Evolutionary conservation across 92 coral and sea anemone genomes (phyloP), one percentile per base, ranked within the genome.

Genomic region (Palythoa grandiflora): DNA sequence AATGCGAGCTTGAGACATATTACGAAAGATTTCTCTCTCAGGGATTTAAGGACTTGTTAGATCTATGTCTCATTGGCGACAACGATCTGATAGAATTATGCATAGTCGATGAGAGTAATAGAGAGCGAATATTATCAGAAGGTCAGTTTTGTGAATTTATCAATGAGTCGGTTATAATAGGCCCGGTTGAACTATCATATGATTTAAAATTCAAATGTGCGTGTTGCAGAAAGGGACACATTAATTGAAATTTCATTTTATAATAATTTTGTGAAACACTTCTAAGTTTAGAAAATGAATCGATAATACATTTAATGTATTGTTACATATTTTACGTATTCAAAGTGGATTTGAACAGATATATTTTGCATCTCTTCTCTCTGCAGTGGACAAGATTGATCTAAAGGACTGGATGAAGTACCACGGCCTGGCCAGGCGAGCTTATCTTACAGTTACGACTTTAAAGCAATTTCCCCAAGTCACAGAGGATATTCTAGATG

Each of bases 121-220:
- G 83, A 17, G 28, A 57, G 9, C 38, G 6, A 38, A 78, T 78
- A 78, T 52, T 78, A 5, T 78, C 83, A 16, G 83, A 57, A 78
- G 83, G 83, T 78, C 71, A 54, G 83, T 78, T 78, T 47, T 35
- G 17, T 28, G n/a, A 11, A 16, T 76, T 50, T 19, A 20, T 50
- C 39, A 51, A 50, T 76, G 38, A 44, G 50, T 44, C 4, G 47
- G 47, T 51, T 76, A 20, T 76, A 70, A 36, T 36, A 70, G 47
- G 7, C 50, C 50, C 50, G 7, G 6, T 44, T 5, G 50, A 44
- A 44, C 50, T 44, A 44, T 4, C 50, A 59, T 40, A 9, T 10
- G 39, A 73, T 40, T 73, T 40, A n/a, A 73, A 17, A 73, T 44
- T 73, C 55, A 73, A 73, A 73, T 73, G 53, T 20, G 5, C 9